Conservation (phyloP, 2,888 invertebrate genomes). For the Amphipyra tragopoginis region DNA sequence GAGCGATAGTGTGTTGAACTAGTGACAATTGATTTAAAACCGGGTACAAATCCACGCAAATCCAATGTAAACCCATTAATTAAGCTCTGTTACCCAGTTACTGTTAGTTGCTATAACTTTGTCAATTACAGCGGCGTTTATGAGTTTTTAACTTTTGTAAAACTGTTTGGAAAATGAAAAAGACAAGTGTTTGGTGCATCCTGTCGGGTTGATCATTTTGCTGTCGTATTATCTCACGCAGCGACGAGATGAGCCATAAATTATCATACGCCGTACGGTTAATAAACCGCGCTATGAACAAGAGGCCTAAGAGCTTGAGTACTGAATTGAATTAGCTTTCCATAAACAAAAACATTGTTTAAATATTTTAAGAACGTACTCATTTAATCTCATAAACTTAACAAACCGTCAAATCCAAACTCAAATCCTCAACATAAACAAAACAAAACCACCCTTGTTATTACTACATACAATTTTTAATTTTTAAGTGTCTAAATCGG, state of each 20-base stretch:
- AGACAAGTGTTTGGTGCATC: no score
- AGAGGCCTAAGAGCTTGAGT: no score
- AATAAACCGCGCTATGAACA: no score
- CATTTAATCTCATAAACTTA: neutral
- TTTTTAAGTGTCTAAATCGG: constrained; percentile 29
- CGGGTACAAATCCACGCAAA: constrained; percentile 35
- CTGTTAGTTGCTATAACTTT: constrained; percentile 34
- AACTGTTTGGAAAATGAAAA: no score
- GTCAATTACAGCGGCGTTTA: constrained; percentile 2
- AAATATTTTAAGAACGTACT: no score
- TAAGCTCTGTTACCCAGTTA: constrained; percentile 3
- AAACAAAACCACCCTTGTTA: constrained; percentile 2
- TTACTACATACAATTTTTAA: constrained; percentile 22
- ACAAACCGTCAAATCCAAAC: neutral
- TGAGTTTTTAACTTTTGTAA: neutral
- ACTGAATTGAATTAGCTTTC: no score
- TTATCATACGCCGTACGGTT: no score
- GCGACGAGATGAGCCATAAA: no score
- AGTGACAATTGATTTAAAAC: constrained; percentile 36
- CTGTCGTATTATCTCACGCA: no score
- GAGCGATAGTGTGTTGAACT: constrained; percentile 13
- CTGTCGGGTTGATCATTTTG: no score
- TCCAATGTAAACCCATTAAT: constrained; percentile 36
- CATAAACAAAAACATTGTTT: no score
- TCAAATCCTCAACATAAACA: constrained; percentile 1